Evolutionary conservation across 1,140 invertebrate species (phyloP), one percentile per base, ranked within the genome.

Genomic region (Macrobrachium nipponense): DNA sequence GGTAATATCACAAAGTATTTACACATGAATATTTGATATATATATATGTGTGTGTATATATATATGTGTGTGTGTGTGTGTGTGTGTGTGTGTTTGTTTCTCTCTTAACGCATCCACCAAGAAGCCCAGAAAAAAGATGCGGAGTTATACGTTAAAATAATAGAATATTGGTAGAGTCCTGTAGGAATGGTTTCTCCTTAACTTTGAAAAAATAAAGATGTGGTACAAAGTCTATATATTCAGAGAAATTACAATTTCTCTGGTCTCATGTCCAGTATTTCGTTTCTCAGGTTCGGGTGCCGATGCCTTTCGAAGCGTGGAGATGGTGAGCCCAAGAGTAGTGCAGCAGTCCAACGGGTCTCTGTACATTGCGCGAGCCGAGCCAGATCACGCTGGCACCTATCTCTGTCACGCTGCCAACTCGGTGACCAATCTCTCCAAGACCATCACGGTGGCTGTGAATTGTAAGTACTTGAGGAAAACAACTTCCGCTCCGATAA

Each of bases 391-490:
- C 64, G 90, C 89, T 8, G 90, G 92, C 2, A 90, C 91, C 84
- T 93, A 92, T 86, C 86, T 93, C 43, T 93, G 92, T 86, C 91
- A 92, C 58, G 91, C 92, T 0, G 90, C 90, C 51, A 93, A 93
- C 82, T 90, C 90, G 12, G 90, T 93, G 23, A 92, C 91, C 23
- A 89, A 88, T 43, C 75, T 88, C 76, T 70, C 80, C 62, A 76
- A 80, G 18, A 83, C 87, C n/a, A 78, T 88, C 61, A 79, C 51
- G 11, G 75, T 88, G 7, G 68, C 76, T 18, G 87, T 88, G 5
- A 88, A 86, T 27, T 88, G 87, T 88, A 36, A 88, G 87, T 82
- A 58, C 14, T 27, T 20, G 7, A 10, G n/a, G 23, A 23, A 14
- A 1, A 36, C 14, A 18, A 10, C 27, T 12, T 60, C n/a, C 51